phyloP scores from a whole-genome alignment of 2,888 invertebrate genomes.

The Phaonia tiefii region DNA sequence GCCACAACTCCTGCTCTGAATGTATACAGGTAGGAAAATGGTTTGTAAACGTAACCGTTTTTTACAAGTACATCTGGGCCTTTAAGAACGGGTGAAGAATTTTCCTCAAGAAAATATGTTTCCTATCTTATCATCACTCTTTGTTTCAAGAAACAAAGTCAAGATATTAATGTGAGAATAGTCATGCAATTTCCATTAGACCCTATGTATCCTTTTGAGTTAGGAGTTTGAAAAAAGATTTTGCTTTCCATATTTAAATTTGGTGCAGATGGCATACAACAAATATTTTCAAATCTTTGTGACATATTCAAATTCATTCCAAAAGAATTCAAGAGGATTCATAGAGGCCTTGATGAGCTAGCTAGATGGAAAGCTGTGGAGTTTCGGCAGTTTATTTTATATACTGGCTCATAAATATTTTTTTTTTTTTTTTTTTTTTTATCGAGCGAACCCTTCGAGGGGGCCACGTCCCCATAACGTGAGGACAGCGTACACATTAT shows the following conservation, averaged over 20 bases:
- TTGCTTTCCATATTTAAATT: slow-evolving; percentile 23
- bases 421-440: no score
- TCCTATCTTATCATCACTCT: not conserved
- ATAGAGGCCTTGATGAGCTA: slow-evolving; percentile 12
- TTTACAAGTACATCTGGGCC: not conserved
- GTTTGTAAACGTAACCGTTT: slow-evolving; percentile 1
- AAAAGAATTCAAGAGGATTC: not conserved
- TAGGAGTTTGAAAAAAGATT: slow-evolving; percentile 15
- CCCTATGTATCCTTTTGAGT: not conserved
- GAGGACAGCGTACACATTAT: no score
- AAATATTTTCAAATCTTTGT: not conserved
- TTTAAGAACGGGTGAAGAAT: not conserved
- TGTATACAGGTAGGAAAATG: not conserved
- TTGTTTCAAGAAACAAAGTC: not conserved
- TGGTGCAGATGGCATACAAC: not conserved
- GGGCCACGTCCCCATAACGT: no score
- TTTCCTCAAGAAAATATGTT: not conserved
- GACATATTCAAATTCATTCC: not conserved
- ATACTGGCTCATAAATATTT: not conserved
- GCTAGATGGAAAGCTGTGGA: slow-evolving; percentile 18
- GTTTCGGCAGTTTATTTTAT: not conserved
- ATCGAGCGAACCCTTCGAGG: no score
- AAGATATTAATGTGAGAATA: not conserved
- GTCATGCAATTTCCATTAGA: not conserved
- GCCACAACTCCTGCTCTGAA: no score